Percentiles rank a stretch among this genome's conserved stretches.
These are phyloP conservation scores for Pholis gunnellus DNA, from an alignment of 2,113 vertebrate species.

Conservation along the genomic window DNA sequence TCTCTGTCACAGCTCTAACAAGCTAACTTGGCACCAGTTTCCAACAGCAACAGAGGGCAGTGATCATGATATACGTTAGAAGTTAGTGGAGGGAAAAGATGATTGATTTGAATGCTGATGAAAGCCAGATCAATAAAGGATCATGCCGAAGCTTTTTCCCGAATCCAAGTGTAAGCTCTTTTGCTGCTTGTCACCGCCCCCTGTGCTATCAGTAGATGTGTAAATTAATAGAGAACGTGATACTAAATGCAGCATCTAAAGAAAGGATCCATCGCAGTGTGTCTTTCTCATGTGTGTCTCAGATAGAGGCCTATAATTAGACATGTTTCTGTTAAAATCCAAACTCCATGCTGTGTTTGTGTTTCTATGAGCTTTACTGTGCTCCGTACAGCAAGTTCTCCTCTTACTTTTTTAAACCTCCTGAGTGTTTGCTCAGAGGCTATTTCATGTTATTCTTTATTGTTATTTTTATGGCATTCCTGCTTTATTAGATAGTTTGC, in stretches of 20 bases:
- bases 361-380: not conserved
- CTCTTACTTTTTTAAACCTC: conserved; percentile 35
- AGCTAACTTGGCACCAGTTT: conserved; percentile 16
- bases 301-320: conserved; percentile 61
- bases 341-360: conserved; percentile 37
- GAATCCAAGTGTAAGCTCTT: not conserved
- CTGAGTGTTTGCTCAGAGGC: conserved; percentile 31
- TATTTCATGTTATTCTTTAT: conserved; percentile 59
- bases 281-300: conserved; percentile 6
- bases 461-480: conserved; percentile 63
- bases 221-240: conserved; percentile 18
- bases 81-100: not conserved
- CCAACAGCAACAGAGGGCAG: conserved; percentile 8
- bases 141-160: not conserved
- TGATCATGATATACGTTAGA: conserved; percentile 16
- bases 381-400: not conserved
- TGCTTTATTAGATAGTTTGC: conserved; percentile 65
- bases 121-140: conserved; percentile 19
- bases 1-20: conserved; percentile 19
- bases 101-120: conserved; percentile 21
- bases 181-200: not conserved
- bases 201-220: not conserved
- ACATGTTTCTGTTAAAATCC: conserved; percentile 49
- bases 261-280: conserved; percentile 10
- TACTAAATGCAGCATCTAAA: conserved; percentile 14